Base-by-base conservation (phyloP, 2,888 invertebrate species). In the Ceraclea dissimilis region DNA sequence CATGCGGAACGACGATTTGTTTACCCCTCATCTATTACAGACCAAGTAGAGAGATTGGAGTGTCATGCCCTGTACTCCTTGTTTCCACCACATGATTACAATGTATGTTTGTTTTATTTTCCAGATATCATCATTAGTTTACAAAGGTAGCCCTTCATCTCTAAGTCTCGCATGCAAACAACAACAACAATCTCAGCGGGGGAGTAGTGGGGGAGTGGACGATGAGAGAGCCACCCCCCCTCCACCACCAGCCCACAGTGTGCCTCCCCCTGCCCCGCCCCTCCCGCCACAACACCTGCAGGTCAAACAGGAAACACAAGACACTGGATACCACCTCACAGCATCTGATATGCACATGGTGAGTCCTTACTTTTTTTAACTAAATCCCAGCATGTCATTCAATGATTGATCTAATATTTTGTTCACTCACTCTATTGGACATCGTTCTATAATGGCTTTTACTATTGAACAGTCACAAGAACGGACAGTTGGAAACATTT, bases 221-320 rank as follows among this genome's bases (percentile, higher is more conserved):
- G 56, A 51, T 21, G 58, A 49, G 26, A 22, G 39, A 26, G 33
- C 34, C 46, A 49, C 52, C n/a, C 33, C 54, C 1, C 54, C 53
- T 17, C 54, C 55, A 75, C 63, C 77, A 75, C 66, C 76, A 48
- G 76, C 77, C 67, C 76, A 76, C 69, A 64, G 71, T 63, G 65
- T 69, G 64, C 67, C 63, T 2, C 71, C 74, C 59, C 20, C 50
- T 18, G 50, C 19, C 10, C 49, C 52, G 34, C 52, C 76, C 63
- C 76, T 69, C 73, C 77, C 70, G 71, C 78, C 75, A 72, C 82
- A 67, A 74, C 76, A 69, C 68, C 77, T 61, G 73, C 79, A 78
- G 66, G 75, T 82, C 65, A 85, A 85, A 72, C 84, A 84, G 71
- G 85, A 85, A 72, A 76, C 82, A 59, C 70, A 71, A 59, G 81